Percentiles rank a stretch among this genome's conserved stretches.
Conservation (phyloP, 2,888 invertebrate species). For the Cordilura impudica region DNA sequence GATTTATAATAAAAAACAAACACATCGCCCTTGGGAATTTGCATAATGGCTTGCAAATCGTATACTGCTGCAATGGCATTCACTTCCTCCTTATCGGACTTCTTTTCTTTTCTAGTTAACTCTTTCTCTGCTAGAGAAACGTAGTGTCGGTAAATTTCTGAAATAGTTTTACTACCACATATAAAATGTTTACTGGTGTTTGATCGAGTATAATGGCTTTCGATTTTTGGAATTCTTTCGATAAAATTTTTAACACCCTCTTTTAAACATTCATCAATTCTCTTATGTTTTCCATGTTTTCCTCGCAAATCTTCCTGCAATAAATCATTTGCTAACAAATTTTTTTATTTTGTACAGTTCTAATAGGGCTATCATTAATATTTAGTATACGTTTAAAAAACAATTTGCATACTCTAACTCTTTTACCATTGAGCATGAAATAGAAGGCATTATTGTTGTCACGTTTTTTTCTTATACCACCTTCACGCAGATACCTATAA, state of each 20-base stretch:
- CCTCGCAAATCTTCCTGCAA: neutral
- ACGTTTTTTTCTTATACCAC: neutral
- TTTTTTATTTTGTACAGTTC: too few relatives aligned
- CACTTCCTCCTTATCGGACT: constrained; percentile 25
- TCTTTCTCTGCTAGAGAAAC: constrained; percentile 22
- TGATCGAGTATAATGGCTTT: neutral
- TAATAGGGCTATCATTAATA: too few relatives aligned
- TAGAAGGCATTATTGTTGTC: neutral
- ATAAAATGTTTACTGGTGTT: constrained; percentile 32
- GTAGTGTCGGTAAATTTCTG: constrained; percentile 31
- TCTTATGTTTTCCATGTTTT: neutral
- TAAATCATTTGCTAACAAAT: too few relatives aligned
- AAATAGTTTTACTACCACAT: constrained; percentile 32
- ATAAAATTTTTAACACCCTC: too few relatives aligned
- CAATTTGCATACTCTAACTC: too few relatives aligned
- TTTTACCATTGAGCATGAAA: too few relatives aligned
- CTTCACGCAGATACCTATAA: neutral
- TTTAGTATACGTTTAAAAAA: too few relatives aligned
- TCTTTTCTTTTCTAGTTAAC: constrained; percentile 31
- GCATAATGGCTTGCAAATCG: constrained; percentile 56
- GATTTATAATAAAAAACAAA: constrained; percentile 57
- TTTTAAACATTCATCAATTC: neutral
- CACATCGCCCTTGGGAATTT: constrained; percentile 47
- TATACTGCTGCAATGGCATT: too few relatives aligned
- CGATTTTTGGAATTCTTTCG: too few relatives aligned